Conservation (phyloP, 2,113 vertebrate species). For the Lophotis ruficrista region DNA sequence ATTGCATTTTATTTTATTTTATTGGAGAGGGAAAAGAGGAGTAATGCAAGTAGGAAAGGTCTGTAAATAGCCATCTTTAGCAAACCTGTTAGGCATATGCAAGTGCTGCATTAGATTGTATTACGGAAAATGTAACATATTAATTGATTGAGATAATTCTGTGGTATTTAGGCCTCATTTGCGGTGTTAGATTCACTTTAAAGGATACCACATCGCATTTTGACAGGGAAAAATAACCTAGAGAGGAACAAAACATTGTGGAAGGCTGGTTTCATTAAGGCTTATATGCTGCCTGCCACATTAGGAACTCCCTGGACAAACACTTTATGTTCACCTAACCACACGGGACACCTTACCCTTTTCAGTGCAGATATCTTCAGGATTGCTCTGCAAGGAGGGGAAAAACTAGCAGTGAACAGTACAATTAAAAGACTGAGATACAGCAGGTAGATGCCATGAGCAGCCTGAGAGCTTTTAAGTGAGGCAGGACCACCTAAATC, state of each 20-base stretch:
- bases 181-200: background rate
- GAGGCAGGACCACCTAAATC: background rate
- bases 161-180: background rate
- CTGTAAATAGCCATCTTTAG: background rate
- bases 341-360: background rate
- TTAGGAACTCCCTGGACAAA: background rate
- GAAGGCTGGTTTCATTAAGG: background rate
- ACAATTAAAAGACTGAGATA: background rate
- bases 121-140: background rate
- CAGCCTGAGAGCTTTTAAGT: background rate
- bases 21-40: background rate
- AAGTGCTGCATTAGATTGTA: background rate
- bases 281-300: background rate
- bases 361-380: background rate
- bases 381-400: background rate
- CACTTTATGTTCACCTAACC: background rate
- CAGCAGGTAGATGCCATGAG: background rate
- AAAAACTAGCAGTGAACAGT: background rate
- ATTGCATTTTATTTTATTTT: slow-evolving; percentile 28
- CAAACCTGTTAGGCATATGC: background rate
- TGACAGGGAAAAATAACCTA: background rate
- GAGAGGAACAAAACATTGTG: background rate
- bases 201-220: background rate
- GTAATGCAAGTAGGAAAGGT: background rate
- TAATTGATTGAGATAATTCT: background rate